A percentile compares a stretch with the other conserved stretches of the same genome.
Conservation (phyloP, 2,113 vertebrate genomes). For the Paratilapia polleni region DNA sequence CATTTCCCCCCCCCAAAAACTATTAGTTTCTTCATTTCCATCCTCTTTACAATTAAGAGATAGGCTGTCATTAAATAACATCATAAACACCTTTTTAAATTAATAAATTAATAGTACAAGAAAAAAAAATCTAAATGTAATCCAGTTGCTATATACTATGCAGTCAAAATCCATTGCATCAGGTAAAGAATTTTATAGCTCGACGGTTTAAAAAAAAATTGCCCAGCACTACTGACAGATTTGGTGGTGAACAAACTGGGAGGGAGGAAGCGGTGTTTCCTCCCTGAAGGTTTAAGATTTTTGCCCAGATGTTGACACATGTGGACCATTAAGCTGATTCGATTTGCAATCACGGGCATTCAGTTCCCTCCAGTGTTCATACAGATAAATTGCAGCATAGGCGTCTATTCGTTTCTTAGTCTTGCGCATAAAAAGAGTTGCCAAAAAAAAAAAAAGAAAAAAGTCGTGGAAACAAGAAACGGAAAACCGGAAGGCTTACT, state of each 20-base stretch:
- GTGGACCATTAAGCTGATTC: neutral
- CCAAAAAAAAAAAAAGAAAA: no score
- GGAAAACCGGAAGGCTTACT: neutral
- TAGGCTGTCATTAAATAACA: neutral
- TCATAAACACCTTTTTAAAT: neutral
- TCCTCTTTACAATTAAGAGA: no score
- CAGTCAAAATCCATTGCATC: neutral
- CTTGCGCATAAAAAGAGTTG: no score
- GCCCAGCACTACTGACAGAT: neutral
- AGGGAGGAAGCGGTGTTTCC: neutral
- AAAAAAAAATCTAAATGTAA: no score
- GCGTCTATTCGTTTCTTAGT: neutral
- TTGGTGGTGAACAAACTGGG: neutral
- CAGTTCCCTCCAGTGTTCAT: slow-evolving; percentile 29
- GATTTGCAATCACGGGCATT: neutral
- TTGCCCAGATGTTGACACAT: neutral
- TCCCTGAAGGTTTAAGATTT: neutral
- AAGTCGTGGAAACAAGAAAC: neutral
- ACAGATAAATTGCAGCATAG: slow-evolving; percentile 3
- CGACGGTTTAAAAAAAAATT: neutral
- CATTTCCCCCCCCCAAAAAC: no score
- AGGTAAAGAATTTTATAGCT: neutral
- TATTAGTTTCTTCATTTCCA: no score
- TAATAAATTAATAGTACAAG: neutral
- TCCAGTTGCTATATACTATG: neutral